These are phyloP conservation scores for Netelia melanura DNA, from an alignment of 2,888 invertebrate genomes.

Conservation along the genomic window DNA sequence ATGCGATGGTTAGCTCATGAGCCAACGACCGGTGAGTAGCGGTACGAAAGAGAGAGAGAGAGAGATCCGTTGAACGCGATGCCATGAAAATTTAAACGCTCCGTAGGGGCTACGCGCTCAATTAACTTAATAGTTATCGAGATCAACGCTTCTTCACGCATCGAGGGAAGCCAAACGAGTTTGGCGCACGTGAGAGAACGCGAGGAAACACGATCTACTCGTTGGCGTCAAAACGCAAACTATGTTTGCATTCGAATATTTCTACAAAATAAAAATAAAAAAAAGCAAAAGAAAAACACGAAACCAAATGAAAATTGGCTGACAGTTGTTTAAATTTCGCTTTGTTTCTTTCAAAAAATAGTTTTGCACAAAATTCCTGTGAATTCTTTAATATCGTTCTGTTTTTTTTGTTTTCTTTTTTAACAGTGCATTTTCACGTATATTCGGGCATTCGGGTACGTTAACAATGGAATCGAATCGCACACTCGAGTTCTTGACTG, in stretches of 20 bases:
- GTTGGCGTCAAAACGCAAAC: conserved; percentile 8
- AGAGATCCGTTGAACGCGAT: conserved; percentile 8
- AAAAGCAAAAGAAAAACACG: too few relatives aligned
- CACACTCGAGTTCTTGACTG: conserved; percentile 32
- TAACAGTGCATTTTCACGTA: neutral
- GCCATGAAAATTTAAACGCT: conserved; percentile 65
- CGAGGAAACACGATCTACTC: conserved; percentile 29
- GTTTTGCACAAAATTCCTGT: neutral
- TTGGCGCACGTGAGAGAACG: conserved; percentile 28
- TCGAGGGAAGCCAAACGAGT: conserved; percentile 53
- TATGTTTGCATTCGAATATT: neutral
- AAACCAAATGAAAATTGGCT: neutral
- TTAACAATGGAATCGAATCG: conserved; percentile 40
- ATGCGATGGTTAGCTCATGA: conserved; percentile 38
- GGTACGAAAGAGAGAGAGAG: neutral
- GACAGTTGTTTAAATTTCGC: neutral
- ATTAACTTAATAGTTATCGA: conserved; percentile 67
- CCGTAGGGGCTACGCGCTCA: conserved; percentile 51
- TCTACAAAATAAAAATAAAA: too few relatives aligned
- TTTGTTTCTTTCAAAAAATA: neutral
- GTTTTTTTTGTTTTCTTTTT: conserved; percentile 8
- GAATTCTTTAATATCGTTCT: neutral
- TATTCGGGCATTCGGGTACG: conserved; percentile 3
- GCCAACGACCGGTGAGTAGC: conserved; percentile 30
- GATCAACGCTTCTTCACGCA: conserved; percentile 66